Percentiles rank a stretch among this genome's conserved stretches.
Conservation (phyloP, 2,888 invertebrate genomes). For the Tipula lateralis region DNA sequence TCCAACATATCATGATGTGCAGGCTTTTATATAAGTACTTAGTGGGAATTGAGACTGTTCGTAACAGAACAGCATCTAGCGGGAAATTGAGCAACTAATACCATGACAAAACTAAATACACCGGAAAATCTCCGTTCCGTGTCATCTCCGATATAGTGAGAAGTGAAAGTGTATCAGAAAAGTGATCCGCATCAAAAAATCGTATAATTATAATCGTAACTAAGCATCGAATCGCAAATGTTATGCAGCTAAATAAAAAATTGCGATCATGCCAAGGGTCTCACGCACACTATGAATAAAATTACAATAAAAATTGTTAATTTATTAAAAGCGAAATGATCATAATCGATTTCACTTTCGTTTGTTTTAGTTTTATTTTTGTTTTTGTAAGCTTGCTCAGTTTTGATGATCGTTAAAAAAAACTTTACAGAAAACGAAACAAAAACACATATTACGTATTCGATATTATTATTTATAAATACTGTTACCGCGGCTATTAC, state of each 20-base stretch:
- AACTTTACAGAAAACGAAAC: not conserved
- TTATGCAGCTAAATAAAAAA: not conserved
- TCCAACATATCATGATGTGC: too few species aligned
- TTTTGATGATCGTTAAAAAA: not conserved
- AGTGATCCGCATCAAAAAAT: too few species aligned
- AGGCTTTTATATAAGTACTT: too few species aligned
- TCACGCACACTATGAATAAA: not conserved
- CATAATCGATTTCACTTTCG: constrained; percentile 19
- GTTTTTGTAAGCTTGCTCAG: not conserved
- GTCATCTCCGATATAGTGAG: too few species aligned
- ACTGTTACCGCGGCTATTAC: not conserved
- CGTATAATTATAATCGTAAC: too few species aligned
- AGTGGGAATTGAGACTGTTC: too few species aligned
- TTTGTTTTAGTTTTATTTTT: constrained; percentile 16
- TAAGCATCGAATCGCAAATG: not conserved
- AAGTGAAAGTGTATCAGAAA: too few species aligned
- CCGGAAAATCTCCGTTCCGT: too few species aligned
- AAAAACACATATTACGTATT: not conserved
- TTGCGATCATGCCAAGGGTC: not conserved
- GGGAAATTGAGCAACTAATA: too few species aligned
- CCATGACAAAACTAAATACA: too few species aligned
- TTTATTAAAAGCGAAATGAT: not conserved
- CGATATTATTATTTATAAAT: not conserved
- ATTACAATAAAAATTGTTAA: constrained; percentile 15
- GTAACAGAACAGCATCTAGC: too few species aligned